Evolutionary conservation across 2,888 invertebrate species (phyloP).

Genomic region (Fissipunctia ypsillon): DNA sequence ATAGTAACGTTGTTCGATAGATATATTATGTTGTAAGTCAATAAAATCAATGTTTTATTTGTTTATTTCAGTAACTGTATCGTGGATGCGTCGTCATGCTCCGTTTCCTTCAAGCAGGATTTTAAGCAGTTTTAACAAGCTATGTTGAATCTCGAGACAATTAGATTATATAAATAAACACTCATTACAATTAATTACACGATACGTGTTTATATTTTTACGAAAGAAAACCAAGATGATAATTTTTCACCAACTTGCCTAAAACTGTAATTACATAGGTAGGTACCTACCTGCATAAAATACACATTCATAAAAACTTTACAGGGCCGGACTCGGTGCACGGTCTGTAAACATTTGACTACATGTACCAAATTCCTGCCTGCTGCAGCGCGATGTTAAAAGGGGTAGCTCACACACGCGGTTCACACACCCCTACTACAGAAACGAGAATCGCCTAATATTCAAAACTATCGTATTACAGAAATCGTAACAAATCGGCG

Average conservation of each 20-base stretch:
- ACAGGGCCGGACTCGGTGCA: conserved; percentile 8
- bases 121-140: conserved; percentile 59
- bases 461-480: conserved; percentile 80
- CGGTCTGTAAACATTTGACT: not conserved
- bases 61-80: conserved; percentile 59
- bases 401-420: conserved; percentile 38
- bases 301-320: conserved; percentile 23
- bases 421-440: conserved; percentile 60
- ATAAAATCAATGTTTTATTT: conserved; percentile 64
- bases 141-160: conserved; percentile 53
- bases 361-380: not conserved
- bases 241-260: conserved; percentile 28
- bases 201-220: conserved; percentile 46
- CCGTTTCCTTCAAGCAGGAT: conserved; percentile 54
- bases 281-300: conserved; percentile 23
- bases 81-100: conserved; percentile 48
- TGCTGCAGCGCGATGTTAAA: conserved; percentile 5
- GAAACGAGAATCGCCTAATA: conserved; percentile 55
- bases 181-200: conserved; percentile 63
- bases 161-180: conserved; percentile 58
- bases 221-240: conserved; percentile 37
- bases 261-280: conserved; percentile 41
- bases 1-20: conserved; percentile 53
- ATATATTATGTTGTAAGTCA: conserved; percentile 56
- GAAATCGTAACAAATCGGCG: conserved; percentile 85